Evolutionary conservation across 2,113 vertebrate genomes (phyloP).

Genomic region (Dolichotis patagonum): DNA sequence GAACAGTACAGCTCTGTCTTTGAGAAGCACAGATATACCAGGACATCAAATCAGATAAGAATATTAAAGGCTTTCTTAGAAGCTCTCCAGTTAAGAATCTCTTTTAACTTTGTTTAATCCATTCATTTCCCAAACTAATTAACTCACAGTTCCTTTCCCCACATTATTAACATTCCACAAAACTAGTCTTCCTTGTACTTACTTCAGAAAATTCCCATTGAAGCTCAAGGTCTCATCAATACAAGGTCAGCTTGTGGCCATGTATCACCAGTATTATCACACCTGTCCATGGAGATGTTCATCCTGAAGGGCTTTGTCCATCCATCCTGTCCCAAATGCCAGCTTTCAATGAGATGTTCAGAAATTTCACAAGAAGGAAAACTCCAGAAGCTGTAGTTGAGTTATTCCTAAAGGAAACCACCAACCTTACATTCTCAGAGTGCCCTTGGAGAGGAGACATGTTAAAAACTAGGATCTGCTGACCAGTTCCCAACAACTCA

Average conservation of each 20-base stretch:
- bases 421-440: neutral
- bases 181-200: conserved; percentile 56
- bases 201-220: neutral
- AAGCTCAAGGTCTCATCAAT: neutral
- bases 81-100: conserved; percentile 44
- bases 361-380: neutral
- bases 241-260: neutral
- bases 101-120: conserved; percentile 70
- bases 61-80: conserved; percentile 59
- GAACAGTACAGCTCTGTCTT: neutral
- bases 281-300: neutral
- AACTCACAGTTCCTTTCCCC: conserved; percentile 18
- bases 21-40: neutral
- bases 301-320: neutral
- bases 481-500: neutral
- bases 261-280: neutral
- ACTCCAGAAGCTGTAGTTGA: neutral
- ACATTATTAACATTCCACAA: conserved; percentile 71
- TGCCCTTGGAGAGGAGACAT: neutral
- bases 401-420: neutral
- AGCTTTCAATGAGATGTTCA: conserved; percentile 1
- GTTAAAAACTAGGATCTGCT: neutral
- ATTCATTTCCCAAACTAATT: conserved; percentile 70
- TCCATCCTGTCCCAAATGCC: neutral
- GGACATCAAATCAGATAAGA: conserved; percentile 58